Conservation (phyloP, 1,140 invertebrate species). For the Diorhabda carinulata region DNA sequence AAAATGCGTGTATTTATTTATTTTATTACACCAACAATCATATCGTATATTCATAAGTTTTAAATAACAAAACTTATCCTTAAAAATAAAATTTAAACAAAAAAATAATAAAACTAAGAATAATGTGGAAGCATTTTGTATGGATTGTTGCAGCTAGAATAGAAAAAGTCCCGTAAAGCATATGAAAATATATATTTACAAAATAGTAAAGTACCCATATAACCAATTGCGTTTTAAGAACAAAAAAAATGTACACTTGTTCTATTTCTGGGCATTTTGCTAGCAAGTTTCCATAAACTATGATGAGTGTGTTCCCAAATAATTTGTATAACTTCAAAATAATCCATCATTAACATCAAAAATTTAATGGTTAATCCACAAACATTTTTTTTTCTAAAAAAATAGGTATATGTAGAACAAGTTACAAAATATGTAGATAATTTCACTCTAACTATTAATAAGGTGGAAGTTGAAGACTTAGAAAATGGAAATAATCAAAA, state of each 20-base stretch:
- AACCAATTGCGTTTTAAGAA: constrained; percentile 30
- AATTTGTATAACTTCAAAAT: too few species aligned
- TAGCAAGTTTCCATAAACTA: too few species aligned
- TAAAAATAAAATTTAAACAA: constrained; percentile 46
- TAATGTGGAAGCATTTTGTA: constrained; percentile 43
- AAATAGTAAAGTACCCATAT: constrained; percentile 32
- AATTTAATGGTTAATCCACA: too few species aligned
- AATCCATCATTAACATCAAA: too few species aligned
- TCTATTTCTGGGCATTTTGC: constrained; percentile 5
- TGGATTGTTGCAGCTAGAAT: constrained; percentile 37
- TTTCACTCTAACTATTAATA: too few species aligned
- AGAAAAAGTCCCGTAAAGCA: constrained; percentile 40
- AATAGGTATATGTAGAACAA: too few species aligned
- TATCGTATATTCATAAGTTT: constrained; percentile 48
- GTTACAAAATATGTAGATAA: too few species aligned
- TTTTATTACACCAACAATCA: constrained; percentile 51
- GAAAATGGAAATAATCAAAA: too few species aligned
- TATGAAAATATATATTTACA: constrained; percentile 35
- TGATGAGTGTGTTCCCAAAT: too few species aligned
- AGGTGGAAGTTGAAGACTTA: too few species aligned
- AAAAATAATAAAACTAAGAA: constrained; percentile 42
- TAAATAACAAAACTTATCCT: constrained; percentile 46
- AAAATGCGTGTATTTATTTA: constrained; percentile 21
- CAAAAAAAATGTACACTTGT: constrained; percentile 30
- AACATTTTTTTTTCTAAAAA: too few species aligned